Evolutionary conservation across 1,140 invertebrate genomes (phyloP), one percentile per base, ranked within the genome.

Genomic region (Oncopodura yosiiana): DNA sequence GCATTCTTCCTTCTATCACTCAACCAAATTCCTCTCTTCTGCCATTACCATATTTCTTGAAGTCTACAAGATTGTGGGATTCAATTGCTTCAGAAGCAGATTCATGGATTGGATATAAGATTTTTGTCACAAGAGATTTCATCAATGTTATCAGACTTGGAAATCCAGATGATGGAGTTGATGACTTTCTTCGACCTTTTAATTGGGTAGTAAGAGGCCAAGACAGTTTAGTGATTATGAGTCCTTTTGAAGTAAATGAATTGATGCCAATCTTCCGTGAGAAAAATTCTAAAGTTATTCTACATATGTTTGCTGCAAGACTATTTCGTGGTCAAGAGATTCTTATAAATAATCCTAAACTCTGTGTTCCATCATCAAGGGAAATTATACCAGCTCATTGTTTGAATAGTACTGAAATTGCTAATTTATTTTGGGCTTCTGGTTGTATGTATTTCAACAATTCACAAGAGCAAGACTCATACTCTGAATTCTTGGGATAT

Each of bases 281-380:
- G 5, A 45, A 41, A 11, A 24, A 4, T 8, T 8, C 45, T 3
- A 32, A 24, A 19, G 37, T 16, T 3, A 12, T 23, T 4, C 43
- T 60, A 12, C 52, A 55, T 26, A 49, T 60, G 52, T 55, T 44
- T 21, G 38, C 46, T 2, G 24, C 52, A 12, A 11, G 58, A 36
- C 36, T 49, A 9, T 41, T 4, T 1, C 27, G 34, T 9, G 37
- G 41, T 27, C 51, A 54, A 23, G 42, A 55, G 5, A 54, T 38
- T 16, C 27, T 60, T 26, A 23, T 34, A 21, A 14, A 45, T 4
- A 60, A 54, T 14, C 24, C 16, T 2, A 4, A n/a, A 32, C 29
- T 54, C 2, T 1, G 19, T 11, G 8, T 59, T 32, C 56, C 56
- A 5, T 27, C 24, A 16, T 4, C 8, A n/a, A n/a, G 26, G 27